Conservation (phyloP, 2,797 vertebrate genomes). For the Xenops minutus region DNA sequence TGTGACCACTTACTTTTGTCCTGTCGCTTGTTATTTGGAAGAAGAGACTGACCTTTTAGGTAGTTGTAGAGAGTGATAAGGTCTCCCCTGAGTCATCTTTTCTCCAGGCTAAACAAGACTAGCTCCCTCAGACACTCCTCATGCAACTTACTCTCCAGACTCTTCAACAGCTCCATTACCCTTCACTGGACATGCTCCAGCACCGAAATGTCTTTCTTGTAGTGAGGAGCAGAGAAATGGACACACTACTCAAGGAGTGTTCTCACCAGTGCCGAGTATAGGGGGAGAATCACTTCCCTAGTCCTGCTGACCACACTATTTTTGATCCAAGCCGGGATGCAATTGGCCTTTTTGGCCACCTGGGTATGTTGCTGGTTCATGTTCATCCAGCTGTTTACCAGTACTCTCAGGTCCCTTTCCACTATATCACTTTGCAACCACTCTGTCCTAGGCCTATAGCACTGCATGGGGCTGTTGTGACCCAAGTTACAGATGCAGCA, state of each 20-base stretch:
- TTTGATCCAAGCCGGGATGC: not conserved
- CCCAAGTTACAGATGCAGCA: not conserved
- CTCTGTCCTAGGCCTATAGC: not conserved
- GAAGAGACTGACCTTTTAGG: not conserved
- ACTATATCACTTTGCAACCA: not conserved
- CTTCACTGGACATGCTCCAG: not conserved
- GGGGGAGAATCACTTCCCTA: too few relatives aligned
- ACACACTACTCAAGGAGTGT: not conserved
- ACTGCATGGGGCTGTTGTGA: not conserved
- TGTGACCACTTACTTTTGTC: not conserved
- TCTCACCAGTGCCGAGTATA: not conserved
- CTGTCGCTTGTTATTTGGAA: not conserved
- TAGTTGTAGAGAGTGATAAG: not conserved
- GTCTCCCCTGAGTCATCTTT: not conserved
- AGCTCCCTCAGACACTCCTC: not conserved
- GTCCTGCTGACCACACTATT: not conserved
- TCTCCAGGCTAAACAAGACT: not conserved
- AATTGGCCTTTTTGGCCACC: not conserved
- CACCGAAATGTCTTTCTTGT: accelerated
- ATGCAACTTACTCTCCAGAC: not conserved
- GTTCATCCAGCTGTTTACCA: not conserved
- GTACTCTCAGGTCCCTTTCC: not conserved
- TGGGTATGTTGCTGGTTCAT: not conserved
- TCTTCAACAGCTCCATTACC: not conserved
- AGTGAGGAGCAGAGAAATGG: not conserved